Evolutionary conservation across 2,797 vertebrate genomes (phyloP).

Genomic region (Syngnathus acus): DNA sequence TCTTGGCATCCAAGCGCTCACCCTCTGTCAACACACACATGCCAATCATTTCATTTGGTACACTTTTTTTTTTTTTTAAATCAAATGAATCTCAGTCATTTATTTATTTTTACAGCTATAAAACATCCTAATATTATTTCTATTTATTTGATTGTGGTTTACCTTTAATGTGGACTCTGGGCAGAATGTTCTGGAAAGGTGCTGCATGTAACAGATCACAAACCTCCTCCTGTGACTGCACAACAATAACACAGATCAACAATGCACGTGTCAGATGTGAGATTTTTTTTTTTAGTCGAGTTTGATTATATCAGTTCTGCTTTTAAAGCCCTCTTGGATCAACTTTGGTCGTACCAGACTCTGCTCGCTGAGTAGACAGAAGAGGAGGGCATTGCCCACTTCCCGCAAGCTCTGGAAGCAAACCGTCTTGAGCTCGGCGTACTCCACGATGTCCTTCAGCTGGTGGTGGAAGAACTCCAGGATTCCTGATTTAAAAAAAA

Average conservation of each 20-base stretch:
- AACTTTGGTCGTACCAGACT: constrained; percentile 78
- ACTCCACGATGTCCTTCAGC: constrained; percentile 96
- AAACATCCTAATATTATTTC: too few relatives aligned
- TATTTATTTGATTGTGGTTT: constrained; percentile 6
- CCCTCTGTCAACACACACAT: constrained; percentile 75
- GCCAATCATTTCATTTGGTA: too few relatives aligned
- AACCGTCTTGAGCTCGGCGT: constrained; percentile 94
- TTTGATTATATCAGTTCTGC: too few relatives aligned
- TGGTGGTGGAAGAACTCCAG: constrained; percentile 99
- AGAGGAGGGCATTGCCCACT: constrained; percentile 93
- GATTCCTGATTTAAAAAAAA: constrained; percentile 72
- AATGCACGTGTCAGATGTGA: neutral
- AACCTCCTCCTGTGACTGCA: constrained; percentile 92
- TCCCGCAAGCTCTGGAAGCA: constrained; percentile 98
- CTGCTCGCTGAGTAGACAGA: constrained; percentile 97
- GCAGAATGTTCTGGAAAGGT: constrained; percentile 96
- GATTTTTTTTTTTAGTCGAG: neutral
- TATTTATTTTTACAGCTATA: too few relatives aligned
- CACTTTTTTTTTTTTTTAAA: too few relatives aligned
- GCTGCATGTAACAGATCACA: constrained; percentile 94
- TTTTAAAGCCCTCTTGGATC: neutral
- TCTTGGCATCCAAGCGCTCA: constrained; percentile 95
- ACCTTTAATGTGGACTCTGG: constrained; percentile 97
- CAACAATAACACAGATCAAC: neutral
- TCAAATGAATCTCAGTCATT: too few relatives aligned